Conservation (phyloP, 2,113 vertebrate genomes). For the Prolemur simus region DNA sequence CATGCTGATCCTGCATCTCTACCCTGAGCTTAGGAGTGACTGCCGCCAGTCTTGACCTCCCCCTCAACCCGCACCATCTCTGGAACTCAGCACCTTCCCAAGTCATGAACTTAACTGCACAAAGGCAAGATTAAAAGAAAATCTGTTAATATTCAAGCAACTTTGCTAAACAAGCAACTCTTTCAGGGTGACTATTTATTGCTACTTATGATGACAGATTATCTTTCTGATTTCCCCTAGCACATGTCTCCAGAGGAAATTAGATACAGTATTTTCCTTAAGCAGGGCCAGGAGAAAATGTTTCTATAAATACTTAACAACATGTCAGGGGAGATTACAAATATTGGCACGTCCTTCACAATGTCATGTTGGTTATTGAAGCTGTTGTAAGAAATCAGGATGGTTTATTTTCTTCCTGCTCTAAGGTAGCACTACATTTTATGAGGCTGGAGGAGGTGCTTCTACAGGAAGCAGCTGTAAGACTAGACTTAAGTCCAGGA, state of each 20-base stretch:
- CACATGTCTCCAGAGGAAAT: slow-evolving; percentile 82
- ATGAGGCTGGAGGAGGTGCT: background rate
- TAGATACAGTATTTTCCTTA: slow-evolving; percentile 78
- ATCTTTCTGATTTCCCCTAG: slow-evolving; percentile 77
- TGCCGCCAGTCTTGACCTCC: background rate
- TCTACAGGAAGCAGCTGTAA: background rate
- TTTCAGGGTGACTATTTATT: slow-evolving; percentile 74
- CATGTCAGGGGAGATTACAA: slow-evolving; percentile 80
- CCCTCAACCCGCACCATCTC: too few relatives aligned
- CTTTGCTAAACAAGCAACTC: slow-evolving; percentile 73
- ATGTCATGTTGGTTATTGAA: slow-evolving; percentile 68
- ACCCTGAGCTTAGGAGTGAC: background rate
- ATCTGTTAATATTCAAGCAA: slow-evolving; percentile 69
- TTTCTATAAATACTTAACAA: slow-evolving; percentile 84
- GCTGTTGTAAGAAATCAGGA: slow-evolving; percentile 65
- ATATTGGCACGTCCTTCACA: slow-evolving; percentile 78
- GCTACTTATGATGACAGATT: slow-evolving; percentile 79
- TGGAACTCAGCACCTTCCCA: background rate
- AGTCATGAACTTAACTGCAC: background rate
- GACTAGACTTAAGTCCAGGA: background rate
- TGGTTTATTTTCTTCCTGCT: slow-evolving; percentile 52
- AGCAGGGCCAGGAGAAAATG: slow-evolving; percentile 79
- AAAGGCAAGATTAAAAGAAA: slow-evolving; percentile 38
- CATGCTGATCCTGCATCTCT: background rate
- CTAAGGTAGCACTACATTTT: background rate